Evolutionary conservation across 2,113 vertebrate species (phyloP).

Genomic region (Bufo bufo): DNA sequence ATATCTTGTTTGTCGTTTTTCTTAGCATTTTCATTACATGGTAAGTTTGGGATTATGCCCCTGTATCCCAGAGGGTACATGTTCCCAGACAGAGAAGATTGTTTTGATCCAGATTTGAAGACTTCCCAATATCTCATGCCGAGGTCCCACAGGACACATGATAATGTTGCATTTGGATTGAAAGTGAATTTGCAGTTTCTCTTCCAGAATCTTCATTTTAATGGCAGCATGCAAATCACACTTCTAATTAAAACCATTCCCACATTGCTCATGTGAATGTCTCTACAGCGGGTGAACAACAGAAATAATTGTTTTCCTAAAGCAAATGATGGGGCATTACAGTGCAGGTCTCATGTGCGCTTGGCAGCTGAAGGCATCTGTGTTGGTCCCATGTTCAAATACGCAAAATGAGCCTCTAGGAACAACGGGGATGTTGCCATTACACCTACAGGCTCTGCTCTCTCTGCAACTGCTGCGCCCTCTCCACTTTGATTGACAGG

Average conservation of each 20-base stretch:
- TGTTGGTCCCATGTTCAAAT: no score
- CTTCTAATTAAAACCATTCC: slow-evolving; percentile 20
- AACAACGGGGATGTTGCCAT: no score
- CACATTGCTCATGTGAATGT: slow-evolving; percentile 19
- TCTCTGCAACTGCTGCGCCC: no score
- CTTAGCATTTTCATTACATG: slow-evolving; percentile 20
- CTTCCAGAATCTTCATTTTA: slow-evolving; percentile 42
- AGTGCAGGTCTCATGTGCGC: not conserved
- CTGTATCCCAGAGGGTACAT: slow-evolving; percentile 31
- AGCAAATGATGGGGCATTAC: slow-evolving; percentile 10
- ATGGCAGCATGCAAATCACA: slow-evolving; percentile 26
- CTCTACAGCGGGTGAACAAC: not conserved
- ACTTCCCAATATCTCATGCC: slow-evolving; percentile 32
- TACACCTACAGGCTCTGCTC: no score
- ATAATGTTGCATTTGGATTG: slow-evolving; percentile 52
- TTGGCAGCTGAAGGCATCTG: no score
- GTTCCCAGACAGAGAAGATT: slow-evolving; percentile 39
- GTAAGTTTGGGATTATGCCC: slow-evolving; percentile 21
- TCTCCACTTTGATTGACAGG: no score
- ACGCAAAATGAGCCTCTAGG: no score
- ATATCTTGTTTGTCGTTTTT: not conserved
- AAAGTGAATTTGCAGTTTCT: slow-evolving; percentile 28
- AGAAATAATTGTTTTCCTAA: not conserved
- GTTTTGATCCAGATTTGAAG: slow-evolving; percentile 23
- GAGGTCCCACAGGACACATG: slow-evolving; percentile 28